Evolutionary conservation across 2,888 invertebrate species (phyloP).

Genomic region (Tineola bisselliella): DNA sequence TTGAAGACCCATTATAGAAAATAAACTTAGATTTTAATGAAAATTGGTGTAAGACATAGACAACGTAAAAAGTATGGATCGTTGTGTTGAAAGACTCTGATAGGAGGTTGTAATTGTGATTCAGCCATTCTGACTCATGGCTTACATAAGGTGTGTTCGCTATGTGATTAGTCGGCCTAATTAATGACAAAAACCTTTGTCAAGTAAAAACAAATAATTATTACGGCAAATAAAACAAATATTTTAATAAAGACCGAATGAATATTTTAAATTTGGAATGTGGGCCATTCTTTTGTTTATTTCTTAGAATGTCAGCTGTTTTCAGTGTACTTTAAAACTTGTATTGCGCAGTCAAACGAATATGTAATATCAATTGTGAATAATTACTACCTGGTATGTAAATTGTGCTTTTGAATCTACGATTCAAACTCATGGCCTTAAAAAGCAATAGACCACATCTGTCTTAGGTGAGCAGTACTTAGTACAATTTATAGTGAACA

Average conservation of each 20-base stretch:
- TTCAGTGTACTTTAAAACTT: too few species aligned
- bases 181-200: background rate
- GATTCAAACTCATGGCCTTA: background rate
- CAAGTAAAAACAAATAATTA: background rate
- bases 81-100: background rate
- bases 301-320: too few species aligned
- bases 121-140: background rate
- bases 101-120: background rate
- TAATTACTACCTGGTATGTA: background rate
- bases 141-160: slow-evolving; percentile 1
- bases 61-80: background rate
- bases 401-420: background rate
- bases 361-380: background rate
- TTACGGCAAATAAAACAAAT: too few species aligned
- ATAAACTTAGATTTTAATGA: background rate
- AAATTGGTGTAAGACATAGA: background rate
- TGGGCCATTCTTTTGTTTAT: too few species aligned
- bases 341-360: too few species aligned
- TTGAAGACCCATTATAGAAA: background rate
- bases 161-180: background rate
- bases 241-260: too few species aligned
- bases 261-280: too few species aligned
- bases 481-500: background rate
- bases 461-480: background rate
- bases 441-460: background rate